Evolutionary conservation across 2,797 vertebrate genomes (phyloP), one percentile per base, ranked within the genome.

Genomic region (Pangasius mekongensis): DNA sequence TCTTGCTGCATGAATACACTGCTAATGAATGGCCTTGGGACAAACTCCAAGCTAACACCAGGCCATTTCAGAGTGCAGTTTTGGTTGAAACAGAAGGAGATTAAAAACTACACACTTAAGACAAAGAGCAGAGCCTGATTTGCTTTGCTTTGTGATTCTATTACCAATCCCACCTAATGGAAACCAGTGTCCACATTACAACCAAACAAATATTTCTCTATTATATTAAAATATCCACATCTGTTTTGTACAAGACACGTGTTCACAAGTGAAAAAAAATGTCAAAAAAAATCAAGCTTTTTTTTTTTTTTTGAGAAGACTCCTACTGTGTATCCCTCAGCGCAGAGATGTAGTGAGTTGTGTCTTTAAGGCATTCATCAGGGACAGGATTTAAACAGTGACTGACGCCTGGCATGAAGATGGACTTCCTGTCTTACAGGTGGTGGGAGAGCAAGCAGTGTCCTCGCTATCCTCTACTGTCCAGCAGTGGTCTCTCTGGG

Each of bases 181-280:
- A 95, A 95, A 96, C 94, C 95, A 94, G 91, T 94, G 93, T 95
- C 93, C 94, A 96, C 94, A 36, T 92, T 91, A 95, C 94, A 94
- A 94, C 94, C 94, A 90, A 94, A 95, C 94, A 92, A 92, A 94
- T 92, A 92, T 74, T 91, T 95, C 94, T 95, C 96, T 95, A 95
- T 95, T 94, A 95, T 96, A 97, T 90, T 95, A 95, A 97, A 97
- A 96, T 96, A 96, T 96, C 95, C 94, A 96, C 95, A 95, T 95
- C 94, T 96, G 93, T 93, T 95, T 94, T 93, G 94, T 94, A 95
- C 94, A 95, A 96, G 95, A 96, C 95, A 95, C 94, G 94, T 90
- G 94, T 93, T 93, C 93, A 96, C 95, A 94, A 91, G 91, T 94
- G 94, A n/a, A 95, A 94, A 95, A 88, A 78, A 83, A 73, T 60